Conservation (phyloP, 2,888 invertebrate genomes). For the Hirtodrosophila trivittata region DNA sequence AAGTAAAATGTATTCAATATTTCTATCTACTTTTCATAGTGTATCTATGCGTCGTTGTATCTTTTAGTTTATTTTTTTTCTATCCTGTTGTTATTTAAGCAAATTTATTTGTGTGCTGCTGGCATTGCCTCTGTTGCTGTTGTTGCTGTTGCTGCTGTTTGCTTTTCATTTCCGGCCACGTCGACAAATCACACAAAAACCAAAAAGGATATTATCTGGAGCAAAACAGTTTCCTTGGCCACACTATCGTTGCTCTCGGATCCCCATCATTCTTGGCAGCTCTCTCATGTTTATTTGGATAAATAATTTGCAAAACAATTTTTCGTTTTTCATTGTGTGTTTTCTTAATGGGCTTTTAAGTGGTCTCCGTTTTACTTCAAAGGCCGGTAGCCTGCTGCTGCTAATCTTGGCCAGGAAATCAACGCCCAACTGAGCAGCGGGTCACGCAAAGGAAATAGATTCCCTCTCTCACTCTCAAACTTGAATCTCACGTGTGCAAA, state of each 20-base stretch:
- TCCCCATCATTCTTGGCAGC: constrained; percentile 8
- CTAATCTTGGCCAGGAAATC: constrained; percentile 44
- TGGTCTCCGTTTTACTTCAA: constrained; percentile 45
- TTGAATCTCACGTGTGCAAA: constrained; percentile 63
- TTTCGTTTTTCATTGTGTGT: constrained; percentile 57
- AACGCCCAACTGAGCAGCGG: constrained; percentile 12
- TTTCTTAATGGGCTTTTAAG: constrained; percentile 67
- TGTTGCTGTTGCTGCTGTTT: constrained; percentile 31
- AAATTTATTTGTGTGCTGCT: constrained; percentile 56
- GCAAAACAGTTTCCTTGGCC: constrained; percentile 66
- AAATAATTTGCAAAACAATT: constrained; percentile 74
- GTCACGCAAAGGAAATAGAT: constrained; percentile 17
- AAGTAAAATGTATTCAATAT: background rate
- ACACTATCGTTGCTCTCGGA: constrained; percentile 38
- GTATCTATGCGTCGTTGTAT: constrained; percentile 10
- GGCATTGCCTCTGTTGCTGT: constrained; percentile 31
- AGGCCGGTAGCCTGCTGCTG: constrained; percentile 2
- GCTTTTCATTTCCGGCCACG: constrained; percentile 77
- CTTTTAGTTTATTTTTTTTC: background rate
- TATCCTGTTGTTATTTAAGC: constrained; percentile 59
- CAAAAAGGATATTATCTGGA: constrained; percentile 74
- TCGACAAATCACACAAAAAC: constrained; percentile 75
- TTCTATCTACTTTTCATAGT: constrained; percentile 1
- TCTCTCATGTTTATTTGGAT: constrained; percentile 66
- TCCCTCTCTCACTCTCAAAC: constrained; percentile 21